phyloP scores from a whole-genome alignment of 2,113 vertebrate species.

The Blennius ocellaris region DNA sequence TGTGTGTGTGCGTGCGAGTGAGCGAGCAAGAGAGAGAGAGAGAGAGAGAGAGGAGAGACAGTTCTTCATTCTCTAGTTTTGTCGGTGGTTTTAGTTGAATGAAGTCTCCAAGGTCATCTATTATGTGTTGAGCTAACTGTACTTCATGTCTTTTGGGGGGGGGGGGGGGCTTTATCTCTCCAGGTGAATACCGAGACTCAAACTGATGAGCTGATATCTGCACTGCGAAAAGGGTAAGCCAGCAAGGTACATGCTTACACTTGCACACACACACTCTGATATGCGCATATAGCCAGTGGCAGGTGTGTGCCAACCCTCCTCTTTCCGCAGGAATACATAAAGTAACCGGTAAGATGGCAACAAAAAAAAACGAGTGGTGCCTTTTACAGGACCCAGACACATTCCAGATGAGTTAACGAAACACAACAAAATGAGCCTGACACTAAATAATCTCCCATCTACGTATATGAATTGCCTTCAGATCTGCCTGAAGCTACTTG shows the following conservation, averaged over 20 bases:
- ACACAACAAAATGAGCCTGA: slow-evolving; percentile 5
- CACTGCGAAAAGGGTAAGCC: slow-evolving; percentile 56
- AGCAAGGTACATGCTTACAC: slow-evolving; percentile 37
- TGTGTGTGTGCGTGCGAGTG: neutral
- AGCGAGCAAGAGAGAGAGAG: too few species aligned
- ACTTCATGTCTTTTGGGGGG: slow-evolving; percentile 43
- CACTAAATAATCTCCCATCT: neutral
- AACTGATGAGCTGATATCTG: slow-evolving; percentile 54
- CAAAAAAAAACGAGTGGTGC: neutral
- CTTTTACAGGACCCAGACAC: slow-evolving; percentile 2
- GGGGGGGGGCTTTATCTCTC: slow-evolving; percentile 29
- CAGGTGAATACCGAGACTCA: slow-evolving; percentile 30
- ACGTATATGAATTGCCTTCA: slow-evolving; percentile 10
- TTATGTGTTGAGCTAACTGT: slow-evolving; percentile 48
- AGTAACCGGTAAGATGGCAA: slow-evolving; percentile 2
- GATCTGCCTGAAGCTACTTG: neutral
- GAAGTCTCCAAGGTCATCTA: slow-evolving; percentile 69
- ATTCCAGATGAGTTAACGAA: neutral
- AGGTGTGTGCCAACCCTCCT: slow-evolving; percentile 29
- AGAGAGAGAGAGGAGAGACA: slow-evolving; percentile 22
- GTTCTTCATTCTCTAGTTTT: slow-evolving; percentile 33
- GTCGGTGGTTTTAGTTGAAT: slow-evolving; percentile 45
- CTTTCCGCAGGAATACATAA: slow-evolving; percentile 14
- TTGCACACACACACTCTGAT: neutral
- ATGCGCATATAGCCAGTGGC: neutral